Evolutionary conservation across 2,888 invertebrate genomes (phyloP).

Genomic region (Rhagonycha fulva): DNA sequence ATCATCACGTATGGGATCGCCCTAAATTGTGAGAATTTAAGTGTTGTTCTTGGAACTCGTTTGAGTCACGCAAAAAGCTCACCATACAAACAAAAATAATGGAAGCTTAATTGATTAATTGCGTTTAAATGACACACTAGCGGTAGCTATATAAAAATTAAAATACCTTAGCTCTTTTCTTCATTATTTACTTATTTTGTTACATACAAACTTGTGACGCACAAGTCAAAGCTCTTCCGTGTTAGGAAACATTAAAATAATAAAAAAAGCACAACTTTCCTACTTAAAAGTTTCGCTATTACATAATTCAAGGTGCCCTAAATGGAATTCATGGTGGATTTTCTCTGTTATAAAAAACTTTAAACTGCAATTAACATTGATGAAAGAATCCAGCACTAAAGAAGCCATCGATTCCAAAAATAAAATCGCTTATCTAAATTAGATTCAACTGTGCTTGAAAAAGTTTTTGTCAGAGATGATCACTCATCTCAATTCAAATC

Average conservation of each 20-base stretch:
- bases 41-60: constrained; percentile 3
- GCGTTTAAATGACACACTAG: neutral
- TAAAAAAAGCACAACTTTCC: neutral
- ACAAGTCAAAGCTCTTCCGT: neutral
- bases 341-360: neutral
- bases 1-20: constrained; percentile 7
- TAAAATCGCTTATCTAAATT: too few relatives aligned
- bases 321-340: neutral
- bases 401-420: too few relatives aligned
- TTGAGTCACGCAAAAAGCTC: constrained; percentile 16
- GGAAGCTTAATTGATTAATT: constrained; percentile 12
- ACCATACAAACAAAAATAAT: constrained; percentile 7
- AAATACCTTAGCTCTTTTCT: neutral
- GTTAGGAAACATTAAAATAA: neutral
- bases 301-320: neutral
- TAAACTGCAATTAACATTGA: neutral
- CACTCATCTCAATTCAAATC: too few relatives aligned
- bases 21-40: constrained; percentile 9
- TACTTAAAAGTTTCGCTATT: neutral
- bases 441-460: too few relatives aligned
- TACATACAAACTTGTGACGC: neutral
- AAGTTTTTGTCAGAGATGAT: too few relatives aligned
- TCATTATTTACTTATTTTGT: neutral
- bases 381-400: neutral
- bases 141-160: neutral